Base-by-base conservation (phyloP, 1,140 invertebrate genomes). In the Drosophila tsacasi region DNA sequence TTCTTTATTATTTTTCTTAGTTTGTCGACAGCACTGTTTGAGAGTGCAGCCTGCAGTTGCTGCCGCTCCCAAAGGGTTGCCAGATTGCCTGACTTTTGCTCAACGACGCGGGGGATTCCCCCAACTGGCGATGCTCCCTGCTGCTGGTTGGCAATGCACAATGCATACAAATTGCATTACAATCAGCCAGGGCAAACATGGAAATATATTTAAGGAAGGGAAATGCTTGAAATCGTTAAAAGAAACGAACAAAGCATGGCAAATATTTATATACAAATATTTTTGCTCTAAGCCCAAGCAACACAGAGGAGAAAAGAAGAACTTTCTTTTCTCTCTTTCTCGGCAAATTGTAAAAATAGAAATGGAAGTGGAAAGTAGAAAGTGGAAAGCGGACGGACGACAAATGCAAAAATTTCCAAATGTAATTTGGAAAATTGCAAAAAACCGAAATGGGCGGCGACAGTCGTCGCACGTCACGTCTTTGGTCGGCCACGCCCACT, bases 151-250 rank as follows among this genome's bases (percentile, higher is more conserved):
- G 52, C 86, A 81, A 87, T 87, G 83, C 84, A 89, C 83, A 87
- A 87, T 87, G 83, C 84, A 87, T 87, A 87, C 83, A 81, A 87
- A 87, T 87, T 87, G 84, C 84, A 87, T 87, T 87, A 87, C 84
- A 87, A 87, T 89, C 84, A 89, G 84, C 80, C 73, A 74, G 61
- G 72, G 67, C 80, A 83, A 87, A 87, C 80, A 89, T 80, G 80
- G 72, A 83, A 73, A 83, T 83, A 83, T 83, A 80, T 83, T 58
- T 78, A 82, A 67, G 67, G 40, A 73, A 21, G 57, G 39, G 50
- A 67, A 71, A 64, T 76, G 52, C 82, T 64, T 75, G 68, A 79
- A 69, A 74, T 74, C 68, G 54, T 55, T 74, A 60, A 47, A 63
- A 77, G 73, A 86, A 86, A 58, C 69, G 66, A 66, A 73, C 65